These are phyloP conservation scores for Dermochelys coriacea DNA, from an alignment of 2,797 vertebrate species.

Conservation along the genomic window DNA sequence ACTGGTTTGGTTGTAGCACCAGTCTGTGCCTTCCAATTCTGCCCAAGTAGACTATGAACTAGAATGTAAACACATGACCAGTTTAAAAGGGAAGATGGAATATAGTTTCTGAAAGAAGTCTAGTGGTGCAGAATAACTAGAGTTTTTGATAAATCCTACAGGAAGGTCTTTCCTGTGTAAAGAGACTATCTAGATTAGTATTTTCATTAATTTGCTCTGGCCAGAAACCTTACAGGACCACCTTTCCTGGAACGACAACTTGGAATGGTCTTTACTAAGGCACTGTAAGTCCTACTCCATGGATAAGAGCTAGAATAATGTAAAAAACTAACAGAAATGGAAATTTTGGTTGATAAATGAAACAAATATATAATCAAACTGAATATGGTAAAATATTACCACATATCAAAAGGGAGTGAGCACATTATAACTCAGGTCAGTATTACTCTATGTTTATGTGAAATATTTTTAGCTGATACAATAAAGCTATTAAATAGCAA, in stretches of 20 bases:
- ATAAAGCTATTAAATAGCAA: background rate
- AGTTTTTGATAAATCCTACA: background rate
- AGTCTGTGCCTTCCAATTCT: background rate
- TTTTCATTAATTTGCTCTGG: background rate
- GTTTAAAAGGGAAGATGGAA: background rate
- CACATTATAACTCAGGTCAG: background rate
- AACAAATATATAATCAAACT: background rate
- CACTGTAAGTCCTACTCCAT: background rate
- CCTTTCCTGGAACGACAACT: background rate
- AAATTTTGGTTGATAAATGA: background rate
- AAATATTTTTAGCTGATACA: background rate
- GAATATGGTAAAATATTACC: background rate
- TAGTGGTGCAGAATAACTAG: background rate
- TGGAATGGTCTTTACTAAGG: background rate
- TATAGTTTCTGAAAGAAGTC: background rate
- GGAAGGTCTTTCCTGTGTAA: background rate
- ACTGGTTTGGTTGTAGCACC: background rate
- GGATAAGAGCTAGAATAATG: background rate
- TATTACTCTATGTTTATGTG: background rate
- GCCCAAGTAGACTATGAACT: background rate
- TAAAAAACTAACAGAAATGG: background rate
- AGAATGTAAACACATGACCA: background rate
- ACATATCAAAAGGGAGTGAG: background rate
- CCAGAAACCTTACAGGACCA: background rate
- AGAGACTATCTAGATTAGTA: background rate